Base-by-base conservation (phyloP, 1,140 invertebrate genomes). In the Batillaria attramentaria region DNA sequence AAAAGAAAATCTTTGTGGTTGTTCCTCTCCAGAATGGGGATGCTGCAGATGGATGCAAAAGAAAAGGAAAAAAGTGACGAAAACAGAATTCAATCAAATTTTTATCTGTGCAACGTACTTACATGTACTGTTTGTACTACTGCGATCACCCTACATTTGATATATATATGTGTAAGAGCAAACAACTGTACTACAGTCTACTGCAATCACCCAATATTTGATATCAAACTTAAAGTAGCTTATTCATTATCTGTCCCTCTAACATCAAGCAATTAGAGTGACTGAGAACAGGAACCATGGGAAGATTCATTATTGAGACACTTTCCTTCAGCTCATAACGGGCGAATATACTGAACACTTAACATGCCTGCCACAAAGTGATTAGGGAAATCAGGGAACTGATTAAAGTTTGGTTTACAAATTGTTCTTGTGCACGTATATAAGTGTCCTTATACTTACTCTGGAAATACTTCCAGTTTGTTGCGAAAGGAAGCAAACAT, bases 401-500 rank as follows among this genome's bases (percentile, higher is more conserved):
- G n/a, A n/a, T n/a, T n/a, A n/a, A n/a, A n/a, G n/a, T n/a, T n/a
- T n/a, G n/a, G 57, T 10, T 60, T 60, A 13, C 57, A n/a, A 4
- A 24, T n/a, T 60, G 4, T 4, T 60, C 4, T 10, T 60, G 8
- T 60, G 24, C 57, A 6, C 4, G 3, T 33, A 68, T 10, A 4
- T 13, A 35, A 20, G 4, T 6, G 3, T 39, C 37, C 50, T 35
- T 20, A 3, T 42, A 78, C 83, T 80, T 79, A 84, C 82, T 94
- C 92, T 75, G 86, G 80, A 78, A 91, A 88, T 35, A 93, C 86
- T 28, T 92, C 89, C 54, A 92, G 87, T 77, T 89, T 88, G 77
- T 92, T 92, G 80, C 93, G 92, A 87, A 94, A 94, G 35, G 92
- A 87, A 87, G 93, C 93, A 83, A 93, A 95, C 65, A 94, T 92